Evolutionary conservation across 1,140 invertebrate species (phyloP).

Genomic region (Drosophila bocqueti): DNA sequence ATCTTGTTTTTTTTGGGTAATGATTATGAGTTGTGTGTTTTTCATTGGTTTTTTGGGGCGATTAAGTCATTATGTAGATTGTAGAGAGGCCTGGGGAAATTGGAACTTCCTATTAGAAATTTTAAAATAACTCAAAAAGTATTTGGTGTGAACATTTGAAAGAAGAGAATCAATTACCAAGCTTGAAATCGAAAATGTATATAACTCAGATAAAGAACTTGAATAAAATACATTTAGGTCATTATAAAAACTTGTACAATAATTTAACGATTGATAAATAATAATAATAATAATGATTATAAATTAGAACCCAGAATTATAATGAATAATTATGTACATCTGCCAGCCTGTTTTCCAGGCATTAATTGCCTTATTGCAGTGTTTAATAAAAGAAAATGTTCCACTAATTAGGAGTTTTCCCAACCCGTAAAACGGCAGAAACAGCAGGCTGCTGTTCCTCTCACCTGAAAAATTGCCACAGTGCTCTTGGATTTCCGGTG

Average conservation of each 20-base stretch:
- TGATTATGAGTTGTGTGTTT: constrained; percentile 37
- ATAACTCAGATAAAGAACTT: background rate
- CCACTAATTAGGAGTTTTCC: constrained; percentile 16
- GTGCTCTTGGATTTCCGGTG: constrained; percentile 29
- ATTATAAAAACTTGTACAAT: background rate
- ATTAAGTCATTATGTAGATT: constrained; percentile 55
- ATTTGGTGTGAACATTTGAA: background rate
- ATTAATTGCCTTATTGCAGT: constrained; percentile 6
- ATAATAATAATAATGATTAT: too few species aligned
- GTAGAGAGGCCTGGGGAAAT: constrained; percentile 10
- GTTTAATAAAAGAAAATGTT: constrained; percentile 4
- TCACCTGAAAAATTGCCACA: constrained; percentile 5
- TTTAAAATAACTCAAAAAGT: background rate
- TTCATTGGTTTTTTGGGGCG: constrained; percentile 5
- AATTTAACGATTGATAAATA: background rate
- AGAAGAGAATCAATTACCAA: background rate
- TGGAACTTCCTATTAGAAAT: constrained; percentile 21
- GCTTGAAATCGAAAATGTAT: background rate
- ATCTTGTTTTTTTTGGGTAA: constrained; percentile 10
- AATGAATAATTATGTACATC: background rate
- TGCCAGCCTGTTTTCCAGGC: background rate
- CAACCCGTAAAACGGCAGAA: constrained; percentile 11
- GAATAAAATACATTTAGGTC: background rate
- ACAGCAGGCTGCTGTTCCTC: constrained; percentile 4
- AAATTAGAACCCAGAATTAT: background rate